Evolutionary conservation across 2,113 vertebrate species (phyloP).

Genomic region (Tragelaphus buxtoni): DNA sequence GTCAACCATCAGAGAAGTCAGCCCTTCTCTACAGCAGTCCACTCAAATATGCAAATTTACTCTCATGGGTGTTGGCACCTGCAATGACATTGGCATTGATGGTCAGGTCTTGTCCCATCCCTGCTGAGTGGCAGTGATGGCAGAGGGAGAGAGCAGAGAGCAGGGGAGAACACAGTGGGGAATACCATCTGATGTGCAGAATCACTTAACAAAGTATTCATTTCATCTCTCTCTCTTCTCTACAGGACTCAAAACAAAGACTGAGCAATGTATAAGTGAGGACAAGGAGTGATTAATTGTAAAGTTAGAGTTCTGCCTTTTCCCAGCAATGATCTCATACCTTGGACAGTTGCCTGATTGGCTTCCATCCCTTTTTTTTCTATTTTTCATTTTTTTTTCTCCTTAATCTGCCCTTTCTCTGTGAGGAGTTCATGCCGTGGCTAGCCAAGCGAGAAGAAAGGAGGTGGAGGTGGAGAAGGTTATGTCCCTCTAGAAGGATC

Average conservation of each 20-base stretch:
- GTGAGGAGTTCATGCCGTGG: background rate
- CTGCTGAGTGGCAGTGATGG: no score
- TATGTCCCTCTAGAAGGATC: background rate
- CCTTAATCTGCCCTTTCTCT: background rate
- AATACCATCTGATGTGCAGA: background rate
- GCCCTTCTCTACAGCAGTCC: background rate
- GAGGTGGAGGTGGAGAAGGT: background rate
- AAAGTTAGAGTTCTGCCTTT: background rate
- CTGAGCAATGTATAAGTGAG: background rate
- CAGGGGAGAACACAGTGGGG: fast-evolving
- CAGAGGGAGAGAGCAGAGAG: no score
- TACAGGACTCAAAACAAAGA: background rate
- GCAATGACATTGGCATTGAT: background rate
- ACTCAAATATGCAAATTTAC: background rate
- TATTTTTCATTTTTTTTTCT: background rate
- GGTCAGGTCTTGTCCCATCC: background rate
- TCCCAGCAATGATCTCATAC: background rate
- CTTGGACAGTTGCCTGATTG: background rate
- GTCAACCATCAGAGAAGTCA: background rate
- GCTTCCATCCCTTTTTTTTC: background rate
- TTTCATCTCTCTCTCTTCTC: background rate
- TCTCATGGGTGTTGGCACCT: background rate
- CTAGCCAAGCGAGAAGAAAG: background rate
- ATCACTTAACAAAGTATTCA: background rate
- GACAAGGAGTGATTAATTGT: background rate